phyloP scores from a whole-genome alignment of 2,113 vertebrate genomes.

The Cariama cristata region DNA sequence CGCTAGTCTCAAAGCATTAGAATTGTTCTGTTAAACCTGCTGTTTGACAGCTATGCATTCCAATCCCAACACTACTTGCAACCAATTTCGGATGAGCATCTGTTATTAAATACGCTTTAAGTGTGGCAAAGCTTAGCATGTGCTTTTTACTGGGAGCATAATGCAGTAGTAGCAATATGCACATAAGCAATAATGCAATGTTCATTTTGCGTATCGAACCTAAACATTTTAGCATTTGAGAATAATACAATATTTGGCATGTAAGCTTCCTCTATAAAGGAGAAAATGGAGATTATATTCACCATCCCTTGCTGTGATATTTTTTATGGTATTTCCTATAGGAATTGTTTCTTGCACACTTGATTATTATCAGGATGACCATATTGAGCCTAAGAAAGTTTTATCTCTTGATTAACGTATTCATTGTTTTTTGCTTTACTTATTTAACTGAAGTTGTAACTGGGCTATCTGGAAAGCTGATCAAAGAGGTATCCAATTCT shows the following conservation, averaged over 20 bases:
- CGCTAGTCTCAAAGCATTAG: background rate
- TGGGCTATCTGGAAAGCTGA: background rate
- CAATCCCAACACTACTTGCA: background rate
- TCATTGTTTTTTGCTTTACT: background rate
- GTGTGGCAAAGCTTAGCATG: background rate
- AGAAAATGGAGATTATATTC: background rate
- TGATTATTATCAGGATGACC: background rate
- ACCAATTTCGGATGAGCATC: background rate
- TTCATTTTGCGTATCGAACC: background rate
- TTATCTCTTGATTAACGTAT: background rate
- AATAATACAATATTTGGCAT: background rate
- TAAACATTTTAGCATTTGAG: conserved; percentile 50
- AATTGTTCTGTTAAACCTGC: background rate
- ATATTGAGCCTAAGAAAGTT: background rate
- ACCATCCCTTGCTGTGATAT: background rate
- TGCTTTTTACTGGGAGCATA: background rate
- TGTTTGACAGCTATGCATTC: background rate
- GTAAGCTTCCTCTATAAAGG: background rate
- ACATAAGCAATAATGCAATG: background rate
- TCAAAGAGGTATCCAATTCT: background rate
- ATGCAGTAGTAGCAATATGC: background rate
- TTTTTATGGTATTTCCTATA: background rate
- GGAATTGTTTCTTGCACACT: background rate
- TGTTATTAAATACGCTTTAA: background rate
- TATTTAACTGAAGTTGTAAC: background rate